These are phyloP conservation scores for Gila orcuttii DNA, from an alignment of 2,113 vertebrate genomes.

Conservation along the genomic window DNA sequence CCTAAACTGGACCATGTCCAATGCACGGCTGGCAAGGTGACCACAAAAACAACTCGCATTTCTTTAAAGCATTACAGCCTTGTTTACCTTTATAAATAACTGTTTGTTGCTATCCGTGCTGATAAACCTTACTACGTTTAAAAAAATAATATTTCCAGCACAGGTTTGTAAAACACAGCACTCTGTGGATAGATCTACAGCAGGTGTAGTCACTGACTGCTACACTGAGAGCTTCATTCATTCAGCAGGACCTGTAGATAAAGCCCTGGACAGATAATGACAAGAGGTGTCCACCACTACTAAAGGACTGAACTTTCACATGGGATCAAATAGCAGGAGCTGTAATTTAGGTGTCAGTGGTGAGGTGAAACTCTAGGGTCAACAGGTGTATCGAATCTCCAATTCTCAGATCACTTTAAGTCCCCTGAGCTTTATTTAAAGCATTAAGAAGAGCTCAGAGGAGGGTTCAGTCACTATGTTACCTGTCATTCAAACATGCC, in stretches of 20 bases:
- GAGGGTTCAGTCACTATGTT: conserved; percentile 2
- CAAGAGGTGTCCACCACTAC: conserved; percentile 1
- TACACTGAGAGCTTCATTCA: background rate
- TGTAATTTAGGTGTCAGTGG: conserved; percentile 26
- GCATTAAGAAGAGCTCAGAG: conserved; percentile 22
- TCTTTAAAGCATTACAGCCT: background rate
- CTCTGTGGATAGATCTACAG: background rate
- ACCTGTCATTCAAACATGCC: background rate
- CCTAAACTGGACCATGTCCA: conserved; percentile 13
- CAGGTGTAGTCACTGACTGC: conserved; percentile 3
- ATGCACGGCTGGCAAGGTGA: background rate
- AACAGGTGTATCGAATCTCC: conserved; percentile 17
- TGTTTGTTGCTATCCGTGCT: background rate
- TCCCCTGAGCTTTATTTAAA: conserved; percentile 34
- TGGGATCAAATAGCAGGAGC: conserved; percentile 33
- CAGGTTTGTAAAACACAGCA: background rate
- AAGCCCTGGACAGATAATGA: conserved; percentile 9
- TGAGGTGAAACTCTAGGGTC: conserved; percentile 11
- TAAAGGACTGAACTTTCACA: conserved; percentile 23
- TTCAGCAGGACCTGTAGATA: conserved; percentile 21
- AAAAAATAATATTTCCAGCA: background rate
- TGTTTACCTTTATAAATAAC: background rate
- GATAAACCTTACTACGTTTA: background rate
- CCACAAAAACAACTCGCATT: background rate
- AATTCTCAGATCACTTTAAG: conserved; percentile 14